A percentile compares a stretch with the other conserved stretches of the same genome.
Evolutionary conservation across 2,113 vertebrate genomes (phyloP).

Genomic region (Peromyscus polionotus): DNA sequence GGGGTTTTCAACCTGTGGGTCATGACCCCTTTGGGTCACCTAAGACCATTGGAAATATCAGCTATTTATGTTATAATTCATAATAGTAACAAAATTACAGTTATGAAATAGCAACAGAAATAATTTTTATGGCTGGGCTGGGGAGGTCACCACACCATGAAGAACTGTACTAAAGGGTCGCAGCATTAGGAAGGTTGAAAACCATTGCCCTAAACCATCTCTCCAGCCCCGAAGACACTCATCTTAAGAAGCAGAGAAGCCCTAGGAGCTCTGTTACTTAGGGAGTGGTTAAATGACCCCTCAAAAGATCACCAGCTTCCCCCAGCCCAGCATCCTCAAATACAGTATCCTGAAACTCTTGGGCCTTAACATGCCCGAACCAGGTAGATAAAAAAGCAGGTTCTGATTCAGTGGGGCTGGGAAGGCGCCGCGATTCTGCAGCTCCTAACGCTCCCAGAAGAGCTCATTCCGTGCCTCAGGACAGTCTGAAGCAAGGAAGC

Average conservation of each 20-base stretch:
- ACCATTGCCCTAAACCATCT: background rate
- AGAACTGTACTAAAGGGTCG: background rate
- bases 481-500: background rate
- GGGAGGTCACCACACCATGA: background rate
- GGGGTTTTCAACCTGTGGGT: background rate
- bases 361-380: background rate
- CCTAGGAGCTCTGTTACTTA: background rate
- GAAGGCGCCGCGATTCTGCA: background rate
- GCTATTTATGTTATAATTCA: background rate
- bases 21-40: too few species aligned
- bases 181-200: background rate
- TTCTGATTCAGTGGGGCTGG: background rate
- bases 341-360: background rate
- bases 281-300: background rate
- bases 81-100: background rate
- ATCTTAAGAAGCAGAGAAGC: constrained; percentile 21
- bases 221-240: background rate
- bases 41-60: background rate
- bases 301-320: background rate
- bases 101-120: background rate
- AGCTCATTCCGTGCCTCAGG: background rate
- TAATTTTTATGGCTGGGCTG: background rate
- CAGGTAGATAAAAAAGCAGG: background rate
- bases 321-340: background rate
- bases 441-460: background rate